Base-by-base conservation (phyloP, 1,140 invertebrate species). In the Asobara japonica region DNA sequence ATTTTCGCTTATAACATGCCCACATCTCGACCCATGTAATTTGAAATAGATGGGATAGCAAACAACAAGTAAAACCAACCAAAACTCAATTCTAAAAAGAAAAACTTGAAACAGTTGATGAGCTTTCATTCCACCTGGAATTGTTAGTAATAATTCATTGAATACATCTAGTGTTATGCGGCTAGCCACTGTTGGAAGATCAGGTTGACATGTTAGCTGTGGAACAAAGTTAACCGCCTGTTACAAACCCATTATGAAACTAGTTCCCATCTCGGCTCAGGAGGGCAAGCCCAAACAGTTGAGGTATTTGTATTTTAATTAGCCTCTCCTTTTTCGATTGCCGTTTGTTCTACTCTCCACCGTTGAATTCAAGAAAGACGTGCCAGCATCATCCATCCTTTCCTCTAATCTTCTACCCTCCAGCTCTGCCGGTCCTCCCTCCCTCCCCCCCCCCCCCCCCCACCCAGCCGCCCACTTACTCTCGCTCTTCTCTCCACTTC, bases 301-400 rank as follows among this genome's bases (percentile, higher is more conserved):
- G 78, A 82, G 79, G 81, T 82, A 82, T 85, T 84, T 84, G 80
- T 82, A 83, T 86, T 85, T 85, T 84, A 86, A 86, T 85, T 83
- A 86, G 80, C 80, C 80, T 74, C 75, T 77, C 77, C 78, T 70
- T 83, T 82, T 82, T 79, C 80, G 82, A 83, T 79, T 77, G 73
- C 69, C 80, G 79, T 80, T 84, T 79, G 79, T 80, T 82, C 80
- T 80, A 76, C 72, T 56, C 3, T 56, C 18, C 27, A 56, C 29
- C 27, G 20, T 20, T n/a, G 66, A 51, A 56, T 74, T 72, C 74
- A 22, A 71, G 69, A 48, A 51, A 74, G 65, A 33, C 20, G 60
- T 38, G 22, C 18, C 7, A 68, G 7, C 16, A 68, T 33, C 18
- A 18, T 74, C 77, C 67, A 51, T 72, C 64, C 65, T 25, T 62